These are phyloP conservation scores for Ochropleura plecta DNA, from an alignment of 2,888 invertebrate genomes.

Conservation along the genomic window DNA sequence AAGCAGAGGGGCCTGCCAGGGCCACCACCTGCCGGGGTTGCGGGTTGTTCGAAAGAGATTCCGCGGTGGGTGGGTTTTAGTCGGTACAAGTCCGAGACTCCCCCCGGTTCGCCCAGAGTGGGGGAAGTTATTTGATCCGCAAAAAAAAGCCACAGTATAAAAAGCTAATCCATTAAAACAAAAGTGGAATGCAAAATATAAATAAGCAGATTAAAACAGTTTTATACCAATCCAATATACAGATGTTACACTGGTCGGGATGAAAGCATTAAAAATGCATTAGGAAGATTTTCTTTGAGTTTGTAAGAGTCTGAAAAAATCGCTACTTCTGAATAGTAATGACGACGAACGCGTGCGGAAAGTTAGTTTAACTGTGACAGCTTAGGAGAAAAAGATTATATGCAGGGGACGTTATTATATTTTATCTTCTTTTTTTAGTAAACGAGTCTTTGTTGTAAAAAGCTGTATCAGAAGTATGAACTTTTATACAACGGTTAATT, in stretches of 20 bases:
- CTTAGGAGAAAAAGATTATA: slow-evolving; percentile 24
- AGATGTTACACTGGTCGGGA: slow-evolving; percentile 47
- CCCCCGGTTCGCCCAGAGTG: no score
- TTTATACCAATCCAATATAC: slow-evolving; percentile 50
- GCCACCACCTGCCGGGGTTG: no score
- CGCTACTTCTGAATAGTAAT: slow-evolving; percentile 53
- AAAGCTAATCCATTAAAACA: not conserved
- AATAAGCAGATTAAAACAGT: slow-evolving; percentile 19
- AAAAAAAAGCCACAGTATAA: no score
- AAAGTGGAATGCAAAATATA: slow-evolving; percentile 5
- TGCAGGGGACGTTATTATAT: not conserved
- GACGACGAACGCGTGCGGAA: slow-evolving; percentile 8
- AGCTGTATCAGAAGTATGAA: not conserved
- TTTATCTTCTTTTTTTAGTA: not conserved
- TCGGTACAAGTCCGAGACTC: no score
- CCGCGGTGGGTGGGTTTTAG: no score
- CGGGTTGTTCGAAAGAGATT: no score
- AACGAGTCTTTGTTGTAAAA: not conserved
- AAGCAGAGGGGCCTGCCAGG: no score
- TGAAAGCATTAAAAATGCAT: slow-evolving; percentile 65
- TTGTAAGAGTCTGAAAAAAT: slow-evolving; percentile 46
- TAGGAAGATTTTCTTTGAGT: slow-evolving; percentile 59
- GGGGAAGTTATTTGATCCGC: no score
- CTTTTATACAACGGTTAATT: not conserved
- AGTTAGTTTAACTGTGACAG: slow-evolving; percentile 32